A percentile compares a stretch with the other conserved stretches of the same genome.
These are phyloP conservation scores for Prolemur simus DNA, from an alignment of 2,113 vertebrate genomes.

Conservation along the genomic window DNA sequence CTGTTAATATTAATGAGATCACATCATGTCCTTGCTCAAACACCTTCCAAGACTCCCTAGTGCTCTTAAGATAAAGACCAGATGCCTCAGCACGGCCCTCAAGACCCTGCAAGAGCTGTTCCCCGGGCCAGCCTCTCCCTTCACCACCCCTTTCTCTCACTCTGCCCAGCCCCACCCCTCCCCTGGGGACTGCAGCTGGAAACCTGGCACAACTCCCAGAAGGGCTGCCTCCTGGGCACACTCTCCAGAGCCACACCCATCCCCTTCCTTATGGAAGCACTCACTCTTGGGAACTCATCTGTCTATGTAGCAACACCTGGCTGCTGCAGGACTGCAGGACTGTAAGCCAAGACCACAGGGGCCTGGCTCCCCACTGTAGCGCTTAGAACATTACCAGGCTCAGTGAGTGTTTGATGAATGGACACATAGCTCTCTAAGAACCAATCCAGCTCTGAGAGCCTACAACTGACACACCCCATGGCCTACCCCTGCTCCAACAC, in stretches of 20 bases:
- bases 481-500: background rate
- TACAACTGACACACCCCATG: fast-evolving
- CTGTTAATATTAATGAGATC: background rate
- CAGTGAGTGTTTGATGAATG: background rate
- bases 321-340: background rate
- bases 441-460: background rate
- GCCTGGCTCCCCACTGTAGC: too few species aligned
- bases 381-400: background rate
- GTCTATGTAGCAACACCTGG: background rate
- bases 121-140: too few species aligned
- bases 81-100: background rate
- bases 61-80: background rate
- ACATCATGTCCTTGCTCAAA: background rate
- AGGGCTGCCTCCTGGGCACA: background rate
- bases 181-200: background rate
- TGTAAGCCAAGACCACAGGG: background rate
- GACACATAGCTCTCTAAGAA: background rate
- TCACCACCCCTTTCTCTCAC: background rate
- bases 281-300: background rate
- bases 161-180: background rate
- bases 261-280: background rate
- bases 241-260: background rate
- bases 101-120: background rate
- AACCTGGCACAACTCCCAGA: background rate
- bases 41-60: background rate